Percentiles rank a stretch among this genome's conserved stretches.
Evolutionary conservation across 2,797 vertebrate genomes (phyloP).

Genomic region (Peromyscus aztecus): DNA sequence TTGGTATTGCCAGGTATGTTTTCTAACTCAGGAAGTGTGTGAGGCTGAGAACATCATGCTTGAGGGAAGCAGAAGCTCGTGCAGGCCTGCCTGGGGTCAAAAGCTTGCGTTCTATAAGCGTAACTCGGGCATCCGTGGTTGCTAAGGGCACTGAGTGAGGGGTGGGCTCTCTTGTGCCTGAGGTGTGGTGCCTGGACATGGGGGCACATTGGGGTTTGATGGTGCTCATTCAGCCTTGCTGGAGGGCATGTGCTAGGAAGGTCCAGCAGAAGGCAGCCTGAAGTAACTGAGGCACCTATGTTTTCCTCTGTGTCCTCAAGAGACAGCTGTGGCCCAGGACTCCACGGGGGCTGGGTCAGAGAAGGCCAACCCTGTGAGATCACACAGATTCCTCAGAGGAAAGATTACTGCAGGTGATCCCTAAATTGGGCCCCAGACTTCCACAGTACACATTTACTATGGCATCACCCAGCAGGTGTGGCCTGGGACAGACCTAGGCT

Average conservation of each 20-base stretch:
- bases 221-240: background rate
- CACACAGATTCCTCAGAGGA: background rate
- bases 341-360: background rate
- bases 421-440: background rate
- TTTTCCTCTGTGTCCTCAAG: background rate
- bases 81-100: background rate
- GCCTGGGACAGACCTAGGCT: background rate
- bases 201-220: background rate
- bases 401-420: background rate
- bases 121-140: background rate
- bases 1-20: background rate
- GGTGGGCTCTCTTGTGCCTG: rapidly evolving
- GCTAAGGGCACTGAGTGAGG: background rate
- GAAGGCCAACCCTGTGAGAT: background rate
- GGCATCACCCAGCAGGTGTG: background rate
- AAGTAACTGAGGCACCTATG: too few relatives aligned
- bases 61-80: background rate
- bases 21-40: background rate
- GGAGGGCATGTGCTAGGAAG: background rate
- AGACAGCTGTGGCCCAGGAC: background rate
- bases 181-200: too few relatives aligned
- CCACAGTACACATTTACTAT: background rate
- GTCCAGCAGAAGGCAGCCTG: background rate
- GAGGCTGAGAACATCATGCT: background rate
- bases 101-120: background rate